Conservation (phyloP, 2,113 vertebrate genomes). For the Neodon shergylaensis region DNA sequence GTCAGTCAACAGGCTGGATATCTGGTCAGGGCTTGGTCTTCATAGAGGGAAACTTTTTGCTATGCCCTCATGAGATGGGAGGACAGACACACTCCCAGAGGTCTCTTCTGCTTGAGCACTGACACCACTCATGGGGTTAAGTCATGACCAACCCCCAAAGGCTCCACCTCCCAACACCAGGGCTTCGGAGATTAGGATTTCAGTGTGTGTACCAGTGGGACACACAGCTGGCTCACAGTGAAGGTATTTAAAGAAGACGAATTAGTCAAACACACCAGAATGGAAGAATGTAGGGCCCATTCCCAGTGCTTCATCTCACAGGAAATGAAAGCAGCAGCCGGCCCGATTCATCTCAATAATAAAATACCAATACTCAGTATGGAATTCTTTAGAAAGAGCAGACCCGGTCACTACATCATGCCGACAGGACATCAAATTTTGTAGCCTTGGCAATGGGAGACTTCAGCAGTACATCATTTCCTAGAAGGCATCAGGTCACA, state of each 20-base stretch:
- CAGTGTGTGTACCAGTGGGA: background rate
- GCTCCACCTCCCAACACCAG: background rate
- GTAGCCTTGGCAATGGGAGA: background rate
- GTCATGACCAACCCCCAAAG: background rate
- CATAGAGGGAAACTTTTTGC: background rate
- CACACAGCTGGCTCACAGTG: background rate
- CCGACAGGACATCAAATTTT: background rate
- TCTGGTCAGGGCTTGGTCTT: background rate
- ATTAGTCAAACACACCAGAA: background rate
- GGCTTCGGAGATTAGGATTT: background rate
- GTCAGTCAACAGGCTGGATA: background rate
- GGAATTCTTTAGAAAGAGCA: constrained; percentile 26
- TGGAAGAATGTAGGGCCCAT: background rate
- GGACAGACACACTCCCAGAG: too few relatives aligned
- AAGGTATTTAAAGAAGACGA: background rate
- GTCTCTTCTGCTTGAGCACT: background rate
- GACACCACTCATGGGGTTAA: background rate
- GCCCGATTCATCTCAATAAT: constrained; percentile 26
- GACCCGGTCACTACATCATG: background rate
- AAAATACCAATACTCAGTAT: constrained; percentile 10
- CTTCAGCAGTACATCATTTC: constrained; percentile 47
- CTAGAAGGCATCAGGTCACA: constrained; percentile 41
- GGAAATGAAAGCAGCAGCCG: constrained; percentile 49
- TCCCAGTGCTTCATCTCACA: background rate
- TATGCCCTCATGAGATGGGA: background rate